Evolutionary conservation across 2,113 vertebrate species (phyloP).

Genomic region (Anoplopoma fimbria): DNA sequence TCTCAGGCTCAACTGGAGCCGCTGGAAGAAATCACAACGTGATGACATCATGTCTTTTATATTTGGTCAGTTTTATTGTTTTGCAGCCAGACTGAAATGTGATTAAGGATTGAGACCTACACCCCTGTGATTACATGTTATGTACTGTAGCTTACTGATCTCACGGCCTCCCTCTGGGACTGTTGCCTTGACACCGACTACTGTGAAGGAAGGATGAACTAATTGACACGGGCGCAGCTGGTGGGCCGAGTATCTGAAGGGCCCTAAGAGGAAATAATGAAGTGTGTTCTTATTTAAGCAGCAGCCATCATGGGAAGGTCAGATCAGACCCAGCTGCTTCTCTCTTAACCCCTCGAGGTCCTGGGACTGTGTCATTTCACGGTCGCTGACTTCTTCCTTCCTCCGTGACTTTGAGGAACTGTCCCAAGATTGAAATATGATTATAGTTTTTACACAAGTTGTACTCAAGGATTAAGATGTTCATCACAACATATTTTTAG

Average conservation of each 20-base stretch:
- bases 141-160: slow-evolving; percentile 5
- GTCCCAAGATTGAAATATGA: neutral
- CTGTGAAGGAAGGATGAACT: slow-evolving; percentile 33
- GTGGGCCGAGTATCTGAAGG: slow-evolving; percentile 41
- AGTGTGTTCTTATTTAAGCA: slow-evolving; percentile 43
- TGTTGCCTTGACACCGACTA: slow-evolving; percentile 6
- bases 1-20: neutral
- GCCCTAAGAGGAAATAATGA: slow-evolving; percentile 26
- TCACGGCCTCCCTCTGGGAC: neutral
- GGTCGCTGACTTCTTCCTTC: slow-evolving; percentile 8
- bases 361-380: slow-evolving; percentile 25
- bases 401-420: neutral
- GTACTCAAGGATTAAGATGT: too few species aligned
- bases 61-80: slow-evolving; percentile 18
- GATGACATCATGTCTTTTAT: slow-evolving; percentile 15
- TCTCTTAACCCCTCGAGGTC: slow-evolving; percentile 37
- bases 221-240: slow-evolving; percentile 57
- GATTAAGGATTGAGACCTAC: slow-evolving; percentile 1
- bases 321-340: slow-evolving; percentile 45
- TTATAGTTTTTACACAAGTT: too few species aligned
- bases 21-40: slow-evolving; percentile 2
- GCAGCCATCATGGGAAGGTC: slow-evolving; percentile 27
- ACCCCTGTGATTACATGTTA: neutral
- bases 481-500: neutral
- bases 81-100: slow-evolving; percentile 21